Base-by-base conservation (phyloP, 2,797 vertebrate genomes). In the Trachurus trachurus region DNA sequence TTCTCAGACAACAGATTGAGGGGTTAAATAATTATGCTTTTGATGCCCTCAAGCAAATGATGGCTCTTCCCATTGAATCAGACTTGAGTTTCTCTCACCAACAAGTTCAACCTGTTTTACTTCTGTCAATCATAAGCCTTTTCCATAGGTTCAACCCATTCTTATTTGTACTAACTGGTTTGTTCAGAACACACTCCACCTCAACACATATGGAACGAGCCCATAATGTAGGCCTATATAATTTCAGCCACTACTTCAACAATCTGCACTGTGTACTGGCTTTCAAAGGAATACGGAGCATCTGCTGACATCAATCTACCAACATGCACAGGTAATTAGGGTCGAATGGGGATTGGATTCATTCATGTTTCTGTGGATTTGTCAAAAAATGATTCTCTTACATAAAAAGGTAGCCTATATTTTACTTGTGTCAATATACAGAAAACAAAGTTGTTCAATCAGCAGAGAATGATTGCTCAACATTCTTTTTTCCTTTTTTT, bases 281-380 rank as follows among this genome's bases (percentile, higher is more conserved):
- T 2, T 0, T n/a, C 29, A 37, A 17, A 57, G 12, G 10, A 40
- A 56, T 13, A 56, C 17, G 26, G 2, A 13, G 3, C 6, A 54
- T 10, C 0, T 0, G 0, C 17, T 29, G 37, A 37, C 6, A 50
- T 52, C 42, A 3, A 11, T 29, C 29, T 54, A 15, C 16, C 13
- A 81, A 63, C 10, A 85, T 85, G 75, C 6, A 26, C 40, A 76
- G 75, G 71, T 72, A 80, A 64, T 21, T 19, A 56, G 8, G 16
- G 2, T 34, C n/a, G 0, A 9, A 57, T 21, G 0, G 15, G 56
- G 22, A 5, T 12, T 63, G 44, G 4, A 47, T 69, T 47, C 21
- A 57, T 57, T 44, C 6, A 7, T 53, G 26, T 63, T 54, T 62
- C 21, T 68, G 16, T 34, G 9, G 1, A 61, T 15, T 9, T 29